These are phyloP conservation scores for Choloepus didactylus DNA, from an alignment of 2,797 vertebrate species.

Conservation along the genomic window DNA sequence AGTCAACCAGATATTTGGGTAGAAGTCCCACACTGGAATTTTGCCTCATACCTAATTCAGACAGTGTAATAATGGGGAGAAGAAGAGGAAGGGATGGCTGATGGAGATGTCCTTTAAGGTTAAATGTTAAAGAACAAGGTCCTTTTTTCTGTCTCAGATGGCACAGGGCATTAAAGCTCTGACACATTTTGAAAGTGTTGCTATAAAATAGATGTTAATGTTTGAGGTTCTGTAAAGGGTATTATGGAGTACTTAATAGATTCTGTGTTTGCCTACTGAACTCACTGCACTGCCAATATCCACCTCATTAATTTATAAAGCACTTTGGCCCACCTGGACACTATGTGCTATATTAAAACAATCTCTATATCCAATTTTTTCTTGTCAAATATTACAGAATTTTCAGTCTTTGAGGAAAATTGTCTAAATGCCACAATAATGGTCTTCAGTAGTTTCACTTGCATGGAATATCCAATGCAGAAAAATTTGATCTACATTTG, in stretches of 20 bases:
- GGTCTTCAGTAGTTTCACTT: background rate
- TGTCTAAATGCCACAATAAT: background rate
- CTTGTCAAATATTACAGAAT: constrained; percentile 7
- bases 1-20: background rate
- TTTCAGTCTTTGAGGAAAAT: background rate
- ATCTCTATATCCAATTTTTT: background rate
- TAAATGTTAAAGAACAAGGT: constrained; percentile 69
- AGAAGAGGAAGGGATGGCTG: no score
- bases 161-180: background rate
- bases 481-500: background rate
- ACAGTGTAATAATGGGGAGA: background rate
- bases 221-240: constrained; percentile 54
- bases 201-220: constrained; percentile 55
- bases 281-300: background rate
- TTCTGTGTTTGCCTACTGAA: constrained; percentile 51
- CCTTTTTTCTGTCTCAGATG: constrained; percentile 29
- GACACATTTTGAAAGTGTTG: constrained; percentile 52
- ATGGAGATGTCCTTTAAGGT: constrained; percentile 11
- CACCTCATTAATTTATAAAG: constrained; percentile 54
- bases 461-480: background rate
- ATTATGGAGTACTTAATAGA: constrained; percentile 11
- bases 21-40: constrained; percentile 8
- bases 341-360: background rate
- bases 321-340: background rate
- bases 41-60: constrained; percentile 32